phyloP scores from a whole-genome alignment of 2,888 invertebrate species.

The Apamea sordens region DNA sequence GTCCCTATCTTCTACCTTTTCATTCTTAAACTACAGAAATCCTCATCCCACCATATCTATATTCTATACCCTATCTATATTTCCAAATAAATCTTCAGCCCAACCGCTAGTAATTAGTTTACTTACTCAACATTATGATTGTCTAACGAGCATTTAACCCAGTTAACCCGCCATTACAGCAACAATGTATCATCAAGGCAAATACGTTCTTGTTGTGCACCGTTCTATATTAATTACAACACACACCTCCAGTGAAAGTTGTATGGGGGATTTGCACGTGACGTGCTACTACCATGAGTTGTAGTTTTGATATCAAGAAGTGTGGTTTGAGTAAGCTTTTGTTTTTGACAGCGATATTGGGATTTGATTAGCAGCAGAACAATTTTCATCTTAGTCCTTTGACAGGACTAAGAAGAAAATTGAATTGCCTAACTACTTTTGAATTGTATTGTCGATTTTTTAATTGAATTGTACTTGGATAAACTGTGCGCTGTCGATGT shows the following conservation, averaged over 20 bases:
- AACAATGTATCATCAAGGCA: conserved; percentile 63
- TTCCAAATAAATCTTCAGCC: conserved; percentile 9
- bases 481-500: not conserved
- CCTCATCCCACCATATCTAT: not conserved
- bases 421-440: not conserved
- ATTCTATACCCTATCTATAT: not conserved
- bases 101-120: conserved; percentile 25
- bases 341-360: not conserved
- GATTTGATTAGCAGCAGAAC: conserved; percentile 1
- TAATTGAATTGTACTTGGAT: not conserved
- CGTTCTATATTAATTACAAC: conserved; percentile 68
- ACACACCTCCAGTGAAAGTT: conserved; percentile 64
- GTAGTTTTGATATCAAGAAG: conserved; percentile 6
- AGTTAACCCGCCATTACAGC: conserved; percentile 44
- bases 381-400: too few relatives aligned
- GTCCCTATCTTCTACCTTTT: not conserved
- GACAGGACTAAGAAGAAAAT: not conserved
- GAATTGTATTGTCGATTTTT: not conserved
- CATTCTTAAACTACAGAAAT: not conserved
- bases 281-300: conserved; percentile 52
- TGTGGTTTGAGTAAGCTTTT: conserved; percentile 12
- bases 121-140: conserved; percentile 43
- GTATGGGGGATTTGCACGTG: conserved; percentile 55
- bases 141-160: conserved; percentile 55
- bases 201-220: conserved; percentile 63